These are phyloP conservation scores for Alcedo quadribrachys DNA, from an alignment of 2,797 vertebrate genomes.

Conservation along the genomic window DNA sequence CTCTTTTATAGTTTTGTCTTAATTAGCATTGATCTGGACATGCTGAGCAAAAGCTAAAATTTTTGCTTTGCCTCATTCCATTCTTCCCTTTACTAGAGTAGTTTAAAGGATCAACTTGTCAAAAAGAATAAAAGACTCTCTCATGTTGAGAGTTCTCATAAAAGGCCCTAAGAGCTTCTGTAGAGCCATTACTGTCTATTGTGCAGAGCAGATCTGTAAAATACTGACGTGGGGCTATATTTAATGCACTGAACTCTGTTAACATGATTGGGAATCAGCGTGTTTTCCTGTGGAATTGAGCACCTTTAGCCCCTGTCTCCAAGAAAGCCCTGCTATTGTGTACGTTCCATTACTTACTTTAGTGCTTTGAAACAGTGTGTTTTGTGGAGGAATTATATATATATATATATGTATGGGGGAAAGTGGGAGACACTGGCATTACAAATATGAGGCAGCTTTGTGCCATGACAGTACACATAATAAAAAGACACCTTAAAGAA, in stretches of 20 bases:
- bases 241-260: slow-evolving; percentile 16
- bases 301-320: neutral
- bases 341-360: neutral
- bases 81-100: slow-evolving; percentile 21
- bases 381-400: neutral
- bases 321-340: neutral
- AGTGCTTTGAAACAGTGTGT: neutral
- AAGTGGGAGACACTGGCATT: neutral
- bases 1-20: slow-evolving; percentile 15
- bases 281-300: slow-evolving; percentile 30
- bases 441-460: neutral
- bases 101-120: slow-evolving; percentile 61
- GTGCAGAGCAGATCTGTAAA: slow-evolving; percentile 18
- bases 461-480: neutral
- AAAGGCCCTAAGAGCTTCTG: slow-evolving; percentile 30
- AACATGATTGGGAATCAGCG: slow-evolving; percentile 32
- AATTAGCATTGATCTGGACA: slow-evolving; percentile 41
- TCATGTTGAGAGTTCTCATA: slow-evolving; percentile 49
- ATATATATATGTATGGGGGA: neutral
- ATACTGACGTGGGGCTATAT: slow-evolving; percentile 1
- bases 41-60: slow-evolving; percentile 28
- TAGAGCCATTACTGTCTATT: slow-evolving; percentile 30
- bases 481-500: slow-evolving; percentile 21
- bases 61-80: slow-evolving; percentile 25
- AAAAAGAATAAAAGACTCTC: slow-evolving; percentile 53